Base-by-base conservation (phyloP, 1,140 invertebrate genomes). In the Meloidogyne floridensis region DNA sequence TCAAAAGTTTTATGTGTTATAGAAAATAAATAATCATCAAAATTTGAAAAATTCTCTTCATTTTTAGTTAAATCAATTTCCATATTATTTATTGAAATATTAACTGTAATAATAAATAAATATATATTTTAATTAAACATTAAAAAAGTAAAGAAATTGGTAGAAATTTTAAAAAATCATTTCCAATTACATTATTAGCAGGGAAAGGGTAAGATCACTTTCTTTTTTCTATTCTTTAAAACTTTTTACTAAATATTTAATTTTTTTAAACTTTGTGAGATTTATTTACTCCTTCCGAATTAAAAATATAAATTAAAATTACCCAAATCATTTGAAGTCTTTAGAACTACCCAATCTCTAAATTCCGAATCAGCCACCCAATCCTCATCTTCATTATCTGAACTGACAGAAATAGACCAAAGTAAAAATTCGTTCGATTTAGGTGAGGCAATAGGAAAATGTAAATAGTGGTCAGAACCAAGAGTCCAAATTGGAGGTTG, bases 1-100 rank as follows among this genome's bases (percentile, higher is more conserved):
- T 87, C 87, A 70, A 87, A 89, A 13, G 83, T 86, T 53, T 85
- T 54, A 76, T 87, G 72, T 47, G 54, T 86, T 18, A 84, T 13
- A 32, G 73, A 9, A 77, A 81, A 87, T 42, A 53, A 42, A 43
- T 20, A 70, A 11, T 53, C 53, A 18, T 13, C 78, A 47, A 20
- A 18, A 15, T 65, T 54, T 56, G n/a, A 74, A 20, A 72, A 15
- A 15, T 54, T 77, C 43, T 54, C 69, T 51, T 82, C 82, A 2
- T 54, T 59, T 13, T 84, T n/a, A 9, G 13, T n/a, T 81, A n/a
- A 20, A 79, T 78, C 11, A 65, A 54, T 15, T 83, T 20, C 32
- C 7, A 77, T 42, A 77, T 43, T 42, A 20, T 43, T 42, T 18
- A 47, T 47, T 6, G 47, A 47, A 47, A 47, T 8, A 47, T 47